These are phyloP conservation scores for Struthio camelus DNA, from an alignment of 2,113 vertebrate species.

Conservation along the genomic window DNA sequence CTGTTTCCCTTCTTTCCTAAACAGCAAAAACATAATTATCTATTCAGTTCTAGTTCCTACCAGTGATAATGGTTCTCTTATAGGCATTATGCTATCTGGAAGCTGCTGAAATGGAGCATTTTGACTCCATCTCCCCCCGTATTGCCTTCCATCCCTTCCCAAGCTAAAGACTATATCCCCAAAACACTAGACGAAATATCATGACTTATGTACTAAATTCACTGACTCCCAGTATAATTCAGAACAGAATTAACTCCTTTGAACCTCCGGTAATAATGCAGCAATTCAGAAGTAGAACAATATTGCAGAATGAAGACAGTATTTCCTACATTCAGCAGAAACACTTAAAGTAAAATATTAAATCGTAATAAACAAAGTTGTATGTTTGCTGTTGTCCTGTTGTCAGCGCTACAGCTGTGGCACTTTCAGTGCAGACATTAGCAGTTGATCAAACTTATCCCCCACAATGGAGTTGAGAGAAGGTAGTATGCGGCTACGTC, in stretches of 20 bases:
- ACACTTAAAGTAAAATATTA: background rate
- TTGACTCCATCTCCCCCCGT: background rate
- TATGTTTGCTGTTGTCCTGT: background rate
- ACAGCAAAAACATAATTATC: background rate
- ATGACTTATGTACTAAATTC: background rate
- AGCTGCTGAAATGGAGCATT: background rate
- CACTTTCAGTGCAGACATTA: background rate
- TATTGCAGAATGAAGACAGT: background rate
- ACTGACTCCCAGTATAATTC: background rate
- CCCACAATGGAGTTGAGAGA: background rate
- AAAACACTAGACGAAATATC: background rate
- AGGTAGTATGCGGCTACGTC: background rate
- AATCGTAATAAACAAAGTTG: background rate
- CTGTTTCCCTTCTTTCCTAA: background rate
- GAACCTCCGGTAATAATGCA: background rate
- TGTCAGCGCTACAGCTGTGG: background rate
- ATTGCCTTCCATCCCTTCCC: background rate
- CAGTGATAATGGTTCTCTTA: background rate
- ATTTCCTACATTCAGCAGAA: background rate
- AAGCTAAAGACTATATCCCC: background rate
- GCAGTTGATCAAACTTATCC: background rate
- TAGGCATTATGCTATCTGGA: background rate
- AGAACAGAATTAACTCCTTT: background rate
- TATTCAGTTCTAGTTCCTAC: background rate
- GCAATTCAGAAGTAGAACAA: background rate